Base-by-base conservation (phyloP, 1,140 invertebrate genomes). In the Mesaphorura yosii region DNA sequence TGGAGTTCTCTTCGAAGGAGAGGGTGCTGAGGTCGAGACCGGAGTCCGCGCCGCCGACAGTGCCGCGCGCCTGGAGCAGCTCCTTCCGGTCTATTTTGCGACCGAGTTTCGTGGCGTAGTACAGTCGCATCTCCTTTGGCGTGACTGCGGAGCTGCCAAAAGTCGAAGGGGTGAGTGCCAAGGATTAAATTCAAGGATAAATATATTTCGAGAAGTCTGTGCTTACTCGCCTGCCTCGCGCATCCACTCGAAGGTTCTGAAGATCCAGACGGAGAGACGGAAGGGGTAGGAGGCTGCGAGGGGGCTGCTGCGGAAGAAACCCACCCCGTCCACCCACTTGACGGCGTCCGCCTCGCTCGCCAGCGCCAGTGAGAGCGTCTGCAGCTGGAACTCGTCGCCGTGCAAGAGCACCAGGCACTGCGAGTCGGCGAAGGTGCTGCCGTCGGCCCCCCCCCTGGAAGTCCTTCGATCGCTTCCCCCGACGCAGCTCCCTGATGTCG, bases 381-480 rank as follows among this genome's bases (percentile, higher is more conserved):
- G 87, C 17, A 95, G 70, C 66, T 86, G 84, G 68, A 95, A 95
- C 68, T 88, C 84, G 51, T 75, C 81, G 22, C 91, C 91, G 75
- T 94, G 89, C 66, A 84, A 84, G 26, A 96, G 76, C 37, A 88
- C 80, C 70, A 95, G 94, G 70, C 89, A 93, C 64, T 82, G 79
- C 40, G 76, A 70, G 59, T 70, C 74, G 61, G 92, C 87, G 39
- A 82, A 76, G 64, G 78, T 82, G 64, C 86, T 86, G 10, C 80
- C 73, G 65, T 94, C 89, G 54, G 93, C 88, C 78, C 82, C 86
- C 92, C 67, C 83, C 80, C 54, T 94, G 88, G 73, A 95, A 95
- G 64, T 92, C 87, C 70, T 89, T 91, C 0, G 85, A 88, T 61
- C 75, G 78, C 67, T 89, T 91, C 1, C 89, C 90, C 41, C 80